A percentile compares a stretch with the other conserved stretches of the same genome.
Evolutionary conservation across 37 sponge, comb jelly and placozoan genomes (phyloP).

Genomic region (Crambe crambe): DNA sequence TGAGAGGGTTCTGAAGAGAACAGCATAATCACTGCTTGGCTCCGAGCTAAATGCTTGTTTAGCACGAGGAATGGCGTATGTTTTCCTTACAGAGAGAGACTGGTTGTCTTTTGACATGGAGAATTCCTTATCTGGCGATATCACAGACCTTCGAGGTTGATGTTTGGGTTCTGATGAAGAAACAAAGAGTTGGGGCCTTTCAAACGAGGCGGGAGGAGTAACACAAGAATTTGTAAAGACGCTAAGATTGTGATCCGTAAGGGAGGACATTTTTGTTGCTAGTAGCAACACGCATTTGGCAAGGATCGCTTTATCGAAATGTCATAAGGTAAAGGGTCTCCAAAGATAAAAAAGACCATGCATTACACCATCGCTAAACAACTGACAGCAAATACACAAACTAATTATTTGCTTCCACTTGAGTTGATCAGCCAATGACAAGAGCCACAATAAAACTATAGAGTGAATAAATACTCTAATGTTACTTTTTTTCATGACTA

Average conservation of each 20-base stretch:
- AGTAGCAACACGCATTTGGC: constrained; percentile 10
- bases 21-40: background rate
- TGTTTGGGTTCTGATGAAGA: too few species aligned
- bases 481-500: background rate
- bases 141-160: too few species aligned
- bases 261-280: background rate
- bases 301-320: background rate
- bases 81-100: too few species aligned
- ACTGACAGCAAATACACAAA: too few species aligned
- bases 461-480: background rate
- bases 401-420: too few species aligned
- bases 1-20: constrained; percentile 11
- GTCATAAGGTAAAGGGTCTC: background rate
- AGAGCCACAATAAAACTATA: constrained; percentile 43
- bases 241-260: constrained; percentile 14
- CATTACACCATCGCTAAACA: too few species aligned
- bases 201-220: background rate
- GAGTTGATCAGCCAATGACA: background rate
- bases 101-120: too few species aligned
- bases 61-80: too few species aligned
- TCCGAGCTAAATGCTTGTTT: too few species aligned
- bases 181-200: too few species aligned
- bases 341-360: too few species aligned
- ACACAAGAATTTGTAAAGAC: constrained; percentile 31
- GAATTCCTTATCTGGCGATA: too few species aligned